Conservation (phyloP, 2,888 invertebrate species). For the Cataglyphis altisquamis region DNA sequence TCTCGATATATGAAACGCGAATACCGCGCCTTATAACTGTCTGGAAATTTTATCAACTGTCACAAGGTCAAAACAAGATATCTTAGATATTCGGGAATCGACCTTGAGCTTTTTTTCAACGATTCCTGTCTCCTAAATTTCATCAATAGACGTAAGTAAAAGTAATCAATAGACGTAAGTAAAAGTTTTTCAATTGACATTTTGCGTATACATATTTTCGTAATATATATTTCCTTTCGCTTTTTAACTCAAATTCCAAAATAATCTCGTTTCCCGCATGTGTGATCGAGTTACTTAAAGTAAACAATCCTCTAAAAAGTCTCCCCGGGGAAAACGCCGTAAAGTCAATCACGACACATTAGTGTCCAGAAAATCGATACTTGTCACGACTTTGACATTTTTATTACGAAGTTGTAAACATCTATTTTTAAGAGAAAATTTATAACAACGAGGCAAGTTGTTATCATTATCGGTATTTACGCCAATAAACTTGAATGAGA, state of each 20-base stretch:
- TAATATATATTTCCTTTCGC: background rate
- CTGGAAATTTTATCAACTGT: slow-evolving; percentile 6
- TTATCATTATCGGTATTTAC: background rate
- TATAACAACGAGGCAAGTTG: background rate
- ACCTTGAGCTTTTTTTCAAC: slow-evolving; percentile 13
- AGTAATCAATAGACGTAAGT: background rate
- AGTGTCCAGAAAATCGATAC: slow-evolving; percentile 1
- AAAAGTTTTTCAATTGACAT: background rate
- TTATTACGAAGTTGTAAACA: background rate
- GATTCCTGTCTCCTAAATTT: background rate
- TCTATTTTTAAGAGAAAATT: background rate
- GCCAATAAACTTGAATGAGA: background rate
- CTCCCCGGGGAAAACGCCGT: background rate
- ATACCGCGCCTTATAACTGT: background rate
- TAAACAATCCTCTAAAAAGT: background rate
- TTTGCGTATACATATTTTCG: background rate
- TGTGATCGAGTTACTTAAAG: background rate
- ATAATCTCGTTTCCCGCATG: background rate
- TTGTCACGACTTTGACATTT: background rate
- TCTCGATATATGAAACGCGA: background rate
- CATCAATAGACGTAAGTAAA: background rate
- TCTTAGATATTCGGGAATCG: slow-evolving; percentile 4
- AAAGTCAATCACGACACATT: slow-evolving; percentile 3
- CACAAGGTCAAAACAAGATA: slow-evolving; percentile 8
- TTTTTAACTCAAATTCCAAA: background rate